Percentiles rank a stretch among this genome's conserved stretches.
phyloP scores from a whole-genome alignment of 2,797 vertebrate species.

The Crypturellus tataupa region DNA sequence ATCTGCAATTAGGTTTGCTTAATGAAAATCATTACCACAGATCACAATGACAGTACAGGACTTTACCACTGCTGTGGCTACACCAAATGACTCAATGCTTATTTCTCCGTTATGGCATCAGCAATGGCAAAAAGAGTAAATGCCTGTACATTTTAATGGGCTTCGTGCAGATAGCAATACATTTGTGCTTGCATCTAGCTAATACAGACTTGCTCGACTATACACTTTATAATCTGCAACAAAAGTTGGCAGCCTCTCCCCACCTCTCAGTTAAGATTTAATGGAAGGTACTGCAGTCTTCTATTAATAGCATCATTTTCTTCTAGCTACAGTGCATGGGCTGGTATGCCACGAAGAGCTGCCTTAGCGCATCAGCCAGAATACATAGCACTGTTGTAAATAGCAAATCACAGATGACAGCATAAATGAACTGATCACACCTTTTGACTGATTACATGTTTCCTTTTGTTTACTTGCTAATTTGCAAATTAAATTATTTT shows the following conservation, averaged over 20 bases:
- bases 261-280: conserved; percentile 73
- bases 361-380: not conserved
- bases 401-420: conserved; percentile 20
- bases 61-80: not conserved
- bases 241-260: conserved; percentile 62
- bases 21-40: not conserved
- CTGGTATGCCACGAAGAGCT: conserved; percentile 47
- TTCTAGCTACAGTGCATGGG: conserved; percentile 51
- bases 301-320: conserved; percentile 67
- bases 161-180: not conserved
- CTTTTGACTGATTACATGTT: conserved; percentile 46
- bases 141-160: conserved; percentile 46
- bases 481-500: conserved; percentile 71
- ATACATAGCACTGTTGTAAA: conserved; percentile 45
- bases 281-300: conserved; percentile 72
- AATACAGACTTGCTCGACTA: conserved; percentile 66
- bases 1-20: not conserved
- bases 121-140: conserved; percentile 34
- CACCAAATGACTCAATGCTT: conserved; percentile 18
- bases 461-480: conserved; percentile 56
- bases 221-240: conserved; percentile 65
- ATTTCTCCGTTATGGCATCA: conserved; percentile 34
- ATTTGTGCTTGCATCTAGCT: conserved; percentile 55
- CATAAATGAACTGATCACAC: conserved; percentile 40
- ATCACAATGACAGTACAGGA: not conserved